Base-by-base conservation (phyloP, 2,113 vertebrate species). In the Coptodon bakossiorum region DNA sequence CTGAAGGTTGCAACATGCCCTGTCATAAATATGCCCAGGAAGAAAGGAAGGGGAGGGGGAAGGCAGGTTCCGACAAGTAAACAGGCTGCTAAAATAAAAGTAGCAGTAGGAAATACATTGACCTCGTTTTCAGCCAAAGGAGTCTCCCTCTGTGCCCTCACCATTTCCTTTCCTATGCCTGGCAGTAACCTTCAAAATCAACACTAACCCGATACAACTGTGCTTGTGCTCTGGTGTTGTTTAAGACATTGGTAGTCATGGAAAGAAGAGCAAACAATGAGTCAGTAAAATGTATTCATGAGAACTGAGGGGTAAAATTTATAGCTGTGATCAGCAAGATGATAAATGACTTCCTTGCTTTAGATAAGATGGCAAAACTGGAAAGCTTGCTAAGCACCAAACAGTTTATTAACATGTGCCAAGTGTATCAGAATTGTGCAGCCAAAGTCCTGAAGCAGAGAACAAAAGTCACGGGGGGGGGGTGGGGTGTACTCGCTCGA, bases 251-350 rank as follows among this genome's bases (percentile, higher is more conserved):
- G 40, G 89, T 90, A 36, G 86, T 38, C 87, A 91, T 66, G 82
- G 84, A 86, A 84, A 68, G 34, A 29, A 68, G 38, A 10, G 14
- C 31, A 83, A 81, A 82, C 82, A 88, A 45, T 63, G 82, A 92
- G 84, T 90, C 88, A 88, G 85, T 61, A 5, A 80, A 61, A 43
- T 52, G 83, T 52, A 80, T 24, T 89, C 89, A 90, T 57, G 89
- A 84, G 89, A 91, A 88, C 56, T 89, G 89, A 83, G 53, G 76
- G 86, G 83, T 86, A 14, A 90, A 85, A 89, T 68, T 13, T 6
- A 89, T 43, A 43, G 22, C 53, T 80, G 36, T 40, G 27, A 87
- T 84, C 45, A 85, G 13, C 71, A 7, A 79, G n/a, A 14, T 45
- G 19, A 81, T 17, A 61, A 54, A 24, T 43, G 19, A n/a, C 31